Base-by-base conservation (phyloP, 2,113 vertebrate genomes). In the Prolemur simus region DNA sequence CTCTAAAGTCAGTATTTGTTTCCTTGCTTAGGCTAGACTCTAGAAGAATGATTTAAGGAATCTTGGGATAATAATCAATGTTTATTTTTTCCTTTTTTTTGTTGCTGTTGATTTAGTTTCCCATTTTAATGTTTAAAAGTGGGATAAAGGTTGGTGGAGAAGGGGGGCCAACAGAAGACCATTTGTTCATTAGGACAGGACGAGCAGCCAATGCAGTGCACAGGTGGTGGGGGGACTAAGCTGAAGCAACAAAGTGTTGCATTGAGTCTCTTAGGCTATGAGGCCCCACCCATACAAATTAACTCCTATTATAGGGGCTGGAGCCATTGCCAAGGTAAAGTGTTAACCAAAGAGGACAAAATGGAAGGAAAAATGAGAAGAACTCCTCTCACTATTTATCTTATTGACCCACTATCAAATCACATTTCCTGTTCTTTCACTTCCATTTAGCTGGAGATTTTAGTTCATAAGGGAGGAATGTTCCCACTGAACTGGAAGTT, bases 21-120 rank as follows among this genome's bases (percentile, higher is more conserved):
- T n/a, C 80, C 66, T 89, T 87, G n/a, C 45, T 93, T 74, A 47
- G 29, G 32, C 17, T 89, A 37, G 8, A 92, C 66, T 49, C 56
- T 56, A 37, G 8, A 14, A 91, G 76, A 81, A 87, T 52, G n/a
- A 63, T 56, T 15, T 42, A 83, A 81, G 7, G 17, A 63, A 29
- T 73, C 58, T 63, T 81, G 37, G 23, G 60, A 58, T 69, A 52
- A 52, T 49, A 25, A 66, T 52, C 5, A 73, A 39, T 1, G 8
- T 0, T 81, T 63, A n/a, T 47, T 73, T 87, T 32, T 81, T 80
- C 8, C 10, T 60, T 27, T 27, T 78, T 32, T 87, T 74, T 87
- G 34, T 37, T 71, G 21, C 56, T 92, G 42, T 77, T 86, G n/a
- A 85, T 60, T 85, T 60, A 8, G 17, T 87, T 87, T 92, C 45